Evolutionary conservation across 2,888 invertebrate species (phyloP), one percentile per base, ranked within the genome.

Genomic region (Ctenicera cuprea): DNA sequence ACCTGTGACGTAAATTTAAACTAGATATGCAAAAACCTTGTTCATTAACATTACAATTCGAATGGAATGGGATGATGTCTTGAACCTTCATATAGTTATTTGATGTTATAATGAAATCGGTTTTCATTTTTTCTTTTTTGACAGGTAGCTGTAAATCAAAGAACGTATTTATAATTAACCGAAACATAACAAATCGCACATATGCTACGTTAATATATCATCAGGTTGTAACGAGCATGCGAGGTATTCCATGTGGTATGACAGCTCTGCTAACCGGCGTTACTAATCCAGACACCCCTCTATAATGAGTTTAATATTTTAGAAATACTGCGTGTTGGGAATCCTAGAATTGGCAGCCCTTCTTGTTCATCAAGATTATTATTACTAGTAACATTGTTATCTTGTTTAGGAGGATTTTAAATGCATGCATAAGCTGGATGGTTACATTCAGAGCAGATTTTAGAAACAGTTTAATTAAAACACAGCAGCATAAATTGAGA

Each of bases 131-230:
- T 14, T 14, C 18, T 14, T 48, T 16, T 57, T 33, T 59, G 66
- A 66, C 52, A 66, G 33, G 33, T 45, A 33, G 41, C 67, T 11
- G 61, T 75, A 73, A 76, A 76, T 76, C 76, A 72, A 67, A 73
- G 33, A 43, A n/a, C 48, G 66, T 63, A 71, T 76, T 67, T 57
- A 80, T 80, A 81, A 81, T 81, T 80, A 81, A 81, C 80, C 78
- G 75, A 77, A 80, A 80, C 79, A 78, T 79, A 80, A 79, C 79
- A 80, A 82, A 82, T 81, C 71, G 78, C 81, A 76, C 82, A 81
- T 80, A 78, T 81, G 82, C 78, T 80, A 75, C 79, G 76, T 79
- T 78, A 77, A 80, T 80, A 80, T 78, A 80, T 77, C 76, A 77
- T 77, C 76, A 76, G 72, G 62, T 73, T 73, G 62, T 74, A 79